Percentiles rank a stretch among this genome's conserved stretches.
phyloP scores from a whole-genome alignment of 2,113 vertebrate genomes.

The Jaculus jaculus region DNA sequence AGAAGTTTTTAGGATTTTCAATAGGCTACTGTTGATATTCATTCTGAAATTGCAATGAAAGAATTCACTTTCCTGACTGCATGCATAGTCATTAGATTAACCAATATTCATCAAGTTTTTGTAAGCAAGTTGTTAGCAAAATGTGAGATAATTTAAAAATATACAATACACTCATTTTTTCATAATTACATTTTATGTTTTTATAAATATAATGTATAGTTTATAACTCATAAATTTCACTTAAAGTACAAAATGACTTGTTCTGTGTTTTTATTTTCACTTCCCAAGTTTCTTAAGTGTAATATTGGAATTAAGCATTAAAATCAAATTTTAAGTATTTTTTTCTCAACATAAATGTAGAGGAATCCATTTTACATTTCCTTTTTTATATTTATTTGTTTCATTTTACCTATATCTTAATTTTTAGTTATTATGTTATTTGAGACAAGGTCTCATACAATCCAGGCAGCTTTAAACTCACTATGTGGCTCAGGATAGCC shows the following conservation, averaged over 20 bases:
- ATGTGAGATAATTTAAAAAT: slow-evolving; percentile 33
- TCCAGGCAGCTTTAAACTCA: too few relatives aligned
- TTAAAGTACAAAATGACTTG: background rate
- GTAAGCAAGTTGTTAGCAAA: background rate
- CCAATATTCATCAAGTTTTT: background rate
- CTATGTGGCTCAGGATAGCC: too few relatives aligned
- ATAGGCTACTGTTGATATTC: slow-evolving; percentile 5
- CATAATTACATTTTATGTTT: slow-evolving; percentile 13
- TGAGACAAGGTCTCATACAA: too few relatives aligned
- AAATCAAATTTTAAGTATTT: background rate
- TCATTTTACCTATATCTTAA: too few relatives aligned
- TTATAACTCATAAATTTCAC: slow-evolving; percentile 15
- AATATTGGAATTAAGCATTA: slow-evolving; percentile 14
- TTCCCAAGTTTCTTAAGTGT: background rate
- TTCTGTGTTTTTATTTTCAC: background rate
- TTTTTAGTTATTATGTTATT: too few relatives aligned
- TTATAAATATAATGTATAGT: background rate
- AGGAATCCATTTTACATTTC: background rate
- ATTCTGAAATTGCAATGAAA: slow-evolving; percentile 38
- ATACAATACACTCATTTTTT: slow-evolving; percentile 34
- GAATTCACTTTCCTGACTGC: background rate
- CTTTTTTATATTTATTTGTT: background rate
- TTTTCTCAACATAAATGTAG: background rate
- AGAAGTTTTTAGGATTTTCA: slow-evolving; percentile 22
- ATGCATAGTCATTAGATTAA: slow-evolving; percentile 32